These are phyloP conservation scores for Holothuria leucospilota DNA, from an alignment of 53 echinoderm and acorn worm genomes.

Conservation along the genomic window DNA sequence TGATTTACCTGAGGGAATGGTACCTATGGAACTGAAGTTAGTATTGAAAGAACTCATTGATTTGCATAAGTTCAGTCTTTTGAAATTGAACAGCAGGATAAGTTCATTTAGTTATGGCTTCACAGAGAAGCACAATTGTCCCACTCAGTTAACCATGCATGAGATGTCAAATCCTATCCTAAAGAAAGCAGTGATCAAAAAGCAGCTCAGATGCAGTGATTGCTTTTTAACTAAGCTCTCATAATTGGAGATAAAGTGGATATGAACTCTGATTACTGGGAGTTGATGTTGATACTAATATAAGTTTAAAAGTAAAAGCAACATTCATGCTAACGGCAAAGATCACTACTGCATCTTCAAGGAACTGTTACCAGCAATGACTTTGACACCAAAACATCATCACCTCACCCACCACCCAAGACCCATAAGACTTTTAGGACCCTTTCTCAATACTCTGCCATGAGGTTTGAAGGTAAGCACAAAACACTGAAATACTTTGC, in stretches of 20 bases:
- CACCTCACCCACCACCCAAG: slow-evolving; percentile 53
- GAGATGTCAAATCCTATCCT: slow-evolving; percentile 4
- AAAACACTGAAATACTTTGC: slow-evolving; percentile 52
- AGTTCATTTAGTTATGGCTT: slow-evolving; percentile 53
- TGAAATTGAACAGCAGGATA: slow-evolving; percentile 46
- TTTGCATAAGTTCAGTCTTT: slow-evolving; percentile 42
- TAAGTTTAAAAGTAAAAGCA: slow-evolving; percentile 41
- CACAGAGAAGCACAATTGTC: slow-evolving; percentile 48
- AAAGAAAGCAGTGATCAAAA: slow-evolving; percentile 57
- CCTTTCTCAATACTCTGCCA: slow-evolving; percentile 36
- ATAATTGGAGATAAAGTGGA: slow-evolving; percentile 64
- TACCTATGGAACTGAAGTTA: slow-evolving; percentile 63
- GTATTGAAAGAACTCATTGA: slow-evolving; percentile 52
- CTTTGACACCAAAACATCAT: slow-evolving; percentile 56
- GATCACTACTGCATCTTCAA: slow-evolving; percentile 63
- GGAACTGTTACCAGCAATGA: slow-evolving; percentile 29
- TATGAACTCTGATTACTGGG: slow-evolving; percentile 22
- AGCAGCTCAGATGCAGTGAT: slow-evolving; percentile 63
- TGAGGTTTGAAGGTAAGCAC: slow-evolving; percentile 58
- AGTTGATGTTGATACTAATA: slow-evolving; percentile 48
- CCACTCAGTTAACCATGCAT: slow-evolving; percentile 11
- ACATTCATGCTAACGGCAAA: slow-evolving; percentile 47
- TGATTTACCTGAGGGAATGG: slow-evolving; percentile 66
- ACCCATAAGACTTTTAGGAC: slow-evolving; percentile 45
- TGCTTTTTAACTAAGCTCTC: slow-evolving; percentile 47